These are phyloP conservation scores for Dendrophyllia cribrosa DNA, from an alignment of 64 coral and sea anemone genomes.

Conservation along the genomic window DNA sequence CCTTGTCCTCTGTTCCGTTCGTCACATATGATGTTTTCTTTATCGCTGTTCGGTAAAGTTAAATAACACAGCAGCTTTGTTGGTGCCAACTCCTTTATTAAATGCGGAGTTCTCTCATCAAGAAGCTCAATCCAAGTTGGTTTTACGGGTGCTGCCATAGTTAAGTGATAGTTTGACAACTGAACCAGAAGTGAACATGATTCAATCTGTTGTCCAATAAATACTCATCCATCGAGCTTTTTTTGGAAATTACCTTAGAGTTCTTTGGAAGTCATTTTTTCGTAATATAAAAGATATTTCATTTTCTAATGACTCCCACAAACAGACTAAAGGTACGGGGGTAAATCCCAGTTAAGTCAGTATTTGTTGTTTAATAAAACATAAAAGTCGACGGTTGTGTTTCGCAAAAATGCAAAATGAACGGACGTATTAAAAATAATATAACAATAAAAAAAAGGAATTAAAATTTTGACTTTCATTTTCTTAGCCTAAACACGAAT, in stretches of 20 bases:
- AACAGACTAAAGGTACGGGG: background rate
- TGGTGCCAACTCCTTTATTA: constrained; percentile 68
- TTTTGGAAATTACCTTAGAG: background rate
- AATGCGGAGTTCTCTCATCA: constrained; percentile 13
- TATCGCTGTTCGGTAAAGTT: constrained; percentile 23
- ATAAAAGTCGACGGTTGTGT: too few species aligned
- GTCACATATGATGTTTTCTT: constrained; percentile 75
- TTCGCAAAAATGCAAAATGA: too few species aligned
- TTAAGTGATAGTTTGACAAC: background rate
- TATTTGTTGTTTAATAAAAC: background rate
- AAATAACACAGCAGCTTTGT: constrained; percentile 58
- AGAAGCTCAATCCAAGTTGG: constrained; percentile 51
- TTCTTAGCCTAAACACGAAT: too few species aligned
- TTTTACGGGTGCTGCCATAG: background rate
- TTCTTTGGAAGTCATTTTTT: background rate
- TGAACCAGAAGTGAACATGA: background rate
- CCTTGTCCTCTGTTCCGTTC: constrained; percentile 11
- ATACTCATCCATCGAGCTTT: background rate
- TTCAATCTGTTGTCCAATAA: background rate
- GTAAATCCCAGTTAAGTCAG: background rate
- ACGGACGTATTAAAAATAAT: too few species aligned
- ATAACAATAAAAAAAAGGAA: too few species aligned
- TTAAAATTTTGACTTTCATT: too few species aligned
- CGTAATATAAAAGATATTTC: background rate
- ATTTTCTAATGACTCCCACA: background rate